Percentiles rank a stretch among this genome's conserved stretches.
Conservation (phyloP, 1,140 invertebrate genomes). For the Pygmarrhopalites habei region DNA sequence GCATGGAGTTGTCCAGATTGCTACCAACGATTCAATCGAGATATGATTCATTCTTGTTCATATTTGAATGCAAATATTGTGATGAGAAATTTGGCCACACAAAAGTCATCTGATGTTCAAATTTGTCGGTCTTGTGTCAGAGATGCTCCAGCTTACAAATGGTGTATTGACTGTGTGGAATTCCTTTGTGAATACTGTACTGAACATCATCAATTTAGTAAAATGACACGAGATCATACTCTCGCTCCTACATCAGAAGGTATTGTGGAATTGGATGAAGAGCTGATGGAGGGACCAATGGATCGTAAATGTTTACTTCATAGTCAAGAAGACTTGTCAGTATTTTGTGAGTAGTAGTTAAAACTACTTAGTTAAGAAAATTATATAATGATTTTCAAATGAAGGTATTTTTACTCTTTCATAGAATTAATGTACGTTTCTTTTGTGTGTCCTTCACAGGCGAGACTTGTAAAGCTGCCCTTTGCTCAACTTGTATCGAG, state of each 20-base stretch:
- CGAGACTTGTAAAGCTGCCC: neutral
- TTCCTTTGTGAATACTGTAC: neutral
- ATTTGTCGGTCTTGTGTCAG: neutral
- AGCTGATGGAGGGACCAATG: neutral
- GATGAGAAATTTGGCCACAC: neutral
- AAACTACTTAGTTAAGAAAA: neutral
- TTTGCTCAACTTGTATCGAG: neutral
- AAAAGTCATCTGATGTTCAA: neutral
- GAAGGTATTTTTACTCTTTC: neutral
- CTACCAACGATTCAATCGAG: neutral
- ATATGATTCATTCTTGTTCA: neutral
- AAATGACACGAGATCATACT: neutral
- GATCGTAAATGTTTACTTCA: neutral
- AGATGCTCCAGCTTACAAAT: neutral
- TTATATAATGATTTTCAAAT: neutral
- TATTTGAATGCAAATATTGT: neutral
- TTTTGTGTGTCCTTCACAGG: neutral
- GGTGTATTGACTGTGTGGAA: constrained; percentile 5
- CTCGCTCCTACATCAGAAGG: constrained; percentile 7
- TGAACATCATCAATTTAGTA: constrained; percentile 9
- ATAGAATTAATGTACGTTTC: neutral
- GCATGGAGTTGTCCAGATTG: constrained; percentile 3
- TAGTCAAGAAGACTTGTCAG: neutral
- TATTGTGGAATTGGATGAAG: neutral
- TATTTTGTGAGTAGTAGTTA: neutral